A percentile compares a stretch with the other conserved stretches of the same genome.
These are phyloP conservation scores for Pachyramphus minor DNA, from an alignment of 2,113 vertebrate genomes.

Conservation along the genomic window DNA sequence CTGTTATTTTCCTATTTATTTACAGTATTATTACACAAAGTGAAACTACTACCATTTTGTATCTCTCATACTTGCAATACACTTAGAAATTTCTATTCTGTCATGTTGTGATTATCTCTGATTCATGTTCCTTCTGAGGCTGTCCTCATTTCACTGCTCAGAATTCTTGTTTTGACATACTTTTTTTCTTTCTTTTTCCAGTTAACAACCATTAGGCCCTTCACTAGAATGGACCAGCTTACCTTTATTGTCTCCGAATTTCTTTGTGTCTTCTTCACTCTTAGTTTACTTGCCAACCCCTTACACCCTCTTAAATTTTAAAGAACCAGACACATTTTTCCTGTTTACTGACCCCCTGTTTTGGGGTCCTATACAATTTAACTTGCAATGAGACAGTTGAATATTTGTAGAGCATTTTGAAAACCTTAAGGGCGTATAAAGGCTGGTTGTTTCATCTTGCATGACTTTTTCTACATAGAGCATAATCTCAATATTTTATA, in stretches of 20 bases:
- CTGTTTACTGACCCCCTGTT: not conserved
- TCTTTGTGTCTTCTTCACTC: not conserved
- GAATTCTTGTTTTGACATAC: not conserved
- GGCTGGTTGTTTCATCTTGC: not conserved
- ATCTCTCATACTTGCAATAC: not conserved
- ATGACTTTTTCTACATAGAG: not conserved
- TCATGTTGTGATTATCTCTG: fast-evolving
- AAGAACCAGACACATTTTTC: not conserved
- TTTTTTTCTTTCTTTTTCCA: not conserved
- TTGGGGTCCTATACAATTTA: not conserved
- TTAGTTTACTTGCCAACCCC: not conserved
- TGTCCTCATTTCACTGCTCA: not conserved
- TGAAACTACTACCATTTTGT: not conserved
- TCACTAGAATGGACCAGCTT: not conserved
- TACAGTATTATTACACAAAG: not conserved
- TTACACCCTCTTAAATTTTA: not conserved
- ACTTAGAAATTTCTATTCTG: not conserved
- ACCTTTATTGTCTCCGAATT: not conserved
- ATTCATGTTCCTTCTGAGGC: not conserved
- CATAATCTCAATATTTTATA: not conserved
- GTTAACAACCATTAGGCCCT: not conserved
- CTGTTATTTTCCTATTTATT: not conserved
- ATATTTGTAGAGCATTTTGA: not conserved
- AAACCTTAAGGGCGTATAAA: not conserved
- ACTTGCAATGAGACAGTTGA: not conserved